Percentiles rank a stretch among this genome's conserved stretches.
Evolutionary conservation across 2,797 vertebrate genomes (phyloP).

Genomic region (Sebastes reedi): DNA sequence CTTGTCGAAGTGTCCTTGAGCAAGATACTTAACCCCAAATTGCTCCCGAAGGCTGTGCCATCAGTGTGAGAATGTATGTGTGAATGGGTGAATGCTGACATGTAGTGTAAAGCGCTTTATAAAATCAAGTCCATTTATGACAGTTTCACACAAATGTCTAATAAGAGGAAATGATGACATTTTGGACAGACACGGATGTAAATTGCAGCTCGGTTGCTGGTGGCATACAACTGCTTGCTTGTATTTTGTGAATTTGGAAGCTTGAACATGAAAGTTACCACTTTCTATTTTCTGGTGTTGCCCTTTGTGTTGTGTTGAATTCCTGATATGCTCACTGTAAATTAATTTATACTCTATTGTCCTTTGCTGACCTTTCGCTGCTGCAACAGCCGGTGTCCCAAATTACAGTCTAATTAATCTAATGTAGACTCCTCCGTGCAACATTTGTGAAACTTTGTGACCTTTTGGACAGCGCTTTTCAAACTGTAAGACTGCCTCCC

Average conservation of each 20-base stretch:
- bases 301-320: neutral
- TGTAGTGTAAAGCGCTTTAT: too few species aligned
- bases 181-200: too few species aligned
- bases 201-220: too few species aligned
- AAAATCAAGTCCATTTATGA: too few species aligned
- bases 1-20: too few species aligned
- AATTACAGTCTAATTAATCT: neutral
- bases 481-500: neutral
- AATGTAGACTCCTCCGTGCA: neutral
- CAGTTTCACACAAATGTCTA: too few species aligned
- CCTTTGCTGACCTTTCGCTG: conserved; percentile 4
- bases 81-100: too few species aligned
- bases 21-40: too few species aligned
- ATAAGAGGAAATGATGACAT: too few species aligned
- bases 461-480: neutral
- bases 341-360: neutral
- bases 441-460: neutral
- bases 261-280: neutral
- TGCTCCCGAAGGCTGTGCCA: too few species aligned
- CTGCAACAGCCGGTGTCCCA: neutral
- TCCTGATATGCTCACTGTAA: neutral
- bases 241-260: neutral
- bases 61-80: too few species aligned
- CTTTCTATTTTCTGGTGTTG: neutral
- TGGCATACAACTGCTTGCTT: neutral